Evolutionary conservation across 2,888 invertebrate genomes (phyloP), one percentile per base, ranked within the genome.

Genomic region (Cosmorhoe ocellata): DNA sequence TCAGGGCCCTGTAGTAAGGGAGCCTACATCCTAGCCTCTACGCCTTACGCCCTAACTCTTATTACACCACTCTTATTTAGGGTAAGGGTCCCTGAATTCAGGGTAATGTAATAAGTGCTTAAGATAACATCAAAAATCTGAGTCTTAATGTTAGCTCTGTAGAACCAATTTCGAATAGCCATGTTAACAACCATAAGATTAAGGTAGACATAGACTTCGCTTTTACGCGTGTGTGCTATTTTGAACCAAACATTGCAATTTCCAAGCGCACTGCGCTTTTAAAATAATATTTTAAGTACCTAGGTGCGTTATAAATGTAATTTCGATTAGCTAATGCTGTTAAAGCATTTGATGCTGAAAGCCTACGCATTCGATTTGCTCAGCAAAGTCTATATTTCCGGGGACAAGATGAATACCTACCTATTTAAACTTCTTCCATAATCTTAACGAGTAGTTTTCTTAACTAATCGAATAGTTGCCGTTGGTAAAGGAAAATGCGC

Each of bases 171-270:
- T 42, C 27, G 14, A 37, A 37, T 10, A 14, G 30, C 13, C 24
- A 18, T 36, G 18, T 40, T 34, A 34, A 33, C 8, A 32, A 30
- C 27, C 6, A 12, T 22, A 31, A 32, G 32, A 44, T 8, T 45
- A 31, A 32, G 33, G 24, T 46, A 39, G 42, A 12, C 31, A 26
- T 45, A 51, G 30, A 61, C 51, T 59, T 68, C 61, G 78, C 76
- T 78, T n/a, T 78, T 57, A 62, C 41, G 72, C 71, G 64, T 69
- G 66, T 79, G 72, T 74, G 77, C 75, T 74, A 62, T 47, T 56
- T 68, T 73, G 59, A 67, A 69, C 58, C 65, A 73, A 63, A 67
- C 72, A 47, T 71, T 68, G 70, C 74, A 64, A 62, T 68, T 70
- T 69, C 9, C 30, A 36, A 36, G 30, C 28, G 51, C 47, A 52